phyloP scores from a whole-genome alignment of 2,113 vertebrate species.

The Nothobranchius kuhntae region DNA sequence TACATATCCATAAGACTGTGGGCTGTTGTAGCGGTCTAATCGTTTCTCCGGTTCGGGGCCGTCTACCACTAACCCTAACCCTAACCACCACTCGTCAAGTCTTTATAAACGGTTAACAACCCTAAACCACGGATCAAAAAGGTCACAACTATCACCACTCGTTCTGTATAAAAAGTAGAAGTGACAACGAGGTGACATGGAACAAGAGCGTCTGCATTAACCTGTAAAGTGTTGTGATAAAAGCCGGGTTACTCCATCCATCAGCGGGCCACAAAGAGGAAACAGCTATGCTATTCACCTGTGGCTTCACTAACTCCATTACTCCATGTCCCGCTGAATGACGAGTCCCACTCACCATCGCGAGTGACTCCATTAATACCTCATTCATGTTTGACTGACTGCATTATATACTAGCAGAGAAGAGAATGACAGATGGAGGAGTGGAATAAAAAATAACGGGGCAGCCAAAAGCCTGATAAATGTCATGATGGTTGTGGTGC shows the following conservation, averaged over 20 bases:
- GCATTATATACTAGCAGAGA: slow-evolving; percentile 18
- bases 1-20: neutral
- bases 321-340: slow-evolving; percentile 35
- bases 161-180: slow-evolving; percentile 10
- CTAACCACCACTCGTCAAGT: neutral
- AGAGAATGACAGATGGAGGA: slow-evolving; percentile 14
- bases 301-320: slow-evolving; percentile 9
- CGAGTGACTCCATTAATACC: slow-evolving; percentile 47
- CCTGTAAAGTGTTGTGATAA: neutral
- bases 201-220: slow-evolving; percentile 23
- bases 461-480: slow-evolving; percentile 38
- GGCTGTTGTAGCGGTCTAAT: slow-evolving; percentile 2
- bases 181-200: slow-evolving; percentile 30
- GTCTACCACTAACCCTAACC: slow-evolving; percentile 2
- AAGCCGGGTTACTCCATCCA: neutral
- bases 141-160: slow-evolving; percentile 26
- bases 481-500: slow-evolving; percentile 12
- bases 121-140: neutral
- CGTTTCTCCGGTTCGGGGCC: slow-evolving; percentile 29
- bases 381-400: slow-evolving; percentile 50
- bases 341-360: slow-evolving; percentile 44
- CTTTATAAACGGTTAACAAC: slow-evolving; percentile 27
- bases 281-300: slow-evolving; percentile 13
- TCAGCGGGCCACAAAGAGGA: neutral
- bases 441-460: neutral